phyloP scores from a whole-genome alignment of 1,140 invertebrate species.

The Drosophila pseudoananassae region DNA sequence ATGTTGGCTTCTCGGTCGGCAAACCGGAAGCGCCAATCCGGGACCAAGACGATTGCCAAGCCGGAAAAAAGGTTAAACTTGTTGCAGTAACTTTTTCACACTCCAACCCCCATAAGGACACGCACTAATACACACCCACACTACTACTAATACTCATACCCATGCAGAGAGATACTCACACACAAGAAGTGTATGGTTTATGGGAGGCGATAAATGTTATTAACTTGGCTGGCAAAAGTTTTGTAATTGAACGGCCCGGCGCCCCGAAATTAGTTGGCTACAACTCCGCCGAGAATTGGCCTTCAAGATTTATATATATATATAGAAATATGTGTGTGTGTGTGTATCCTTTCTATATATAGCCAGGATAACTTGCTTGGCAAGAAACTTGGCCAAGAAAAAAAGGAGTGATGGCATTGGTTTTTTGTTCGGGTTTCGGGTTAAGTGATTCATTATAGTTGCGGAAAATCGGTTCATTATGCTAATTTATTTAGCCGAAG shows the following conservation, averaged over 20 bases:
- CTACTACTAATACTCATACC: no score
- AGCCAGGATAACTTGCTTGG: no score
- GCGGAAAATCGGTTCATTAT: neutral
- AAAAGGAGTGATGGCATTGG: no score
- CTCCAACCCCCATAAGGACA: neutral
- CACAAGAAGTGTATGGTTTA: conserved; percentile 52
- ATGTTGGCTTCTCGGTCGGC: conserved; percentile 35
- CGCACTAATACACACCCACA: conserved; percentile 2
- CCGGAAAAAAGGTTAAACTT: conserved; percentile 65
- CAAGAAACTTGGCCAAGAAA: neutral
- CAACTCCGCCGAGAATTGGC: conserved; percentile 54
- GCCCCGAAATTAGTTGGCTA: conserved; percentile 53
- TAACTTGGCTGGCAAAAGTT: conserved; percentile 73
- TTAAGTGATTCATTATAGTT: conserved; percentile 6
- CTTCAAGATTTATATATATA: conserved; percentile 24
- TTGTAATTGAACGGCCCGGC: conserved; percentile 68
- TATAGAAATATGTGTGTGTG: neutral
- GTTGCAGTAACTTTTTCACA: conserved; percentile 67
- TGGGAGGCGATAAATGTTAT: conserved; percentile 75
- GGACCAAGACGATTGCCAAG: conserved; percentile 2
- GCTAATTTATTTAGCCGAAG: conserved; percentile 1
- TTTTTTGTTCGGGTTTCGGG: neutral
- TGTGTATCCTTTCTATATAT: neutral
- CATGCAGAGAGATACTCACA: no score
- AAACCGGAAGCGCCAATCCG: conserved; percentile 37